Percentiles rank a stretch among this genome's conserved stretches.
phyloP scores from a whole-genome alignment of 2,888 invertebrate species.

The Folsomia manolachei region DNA sequence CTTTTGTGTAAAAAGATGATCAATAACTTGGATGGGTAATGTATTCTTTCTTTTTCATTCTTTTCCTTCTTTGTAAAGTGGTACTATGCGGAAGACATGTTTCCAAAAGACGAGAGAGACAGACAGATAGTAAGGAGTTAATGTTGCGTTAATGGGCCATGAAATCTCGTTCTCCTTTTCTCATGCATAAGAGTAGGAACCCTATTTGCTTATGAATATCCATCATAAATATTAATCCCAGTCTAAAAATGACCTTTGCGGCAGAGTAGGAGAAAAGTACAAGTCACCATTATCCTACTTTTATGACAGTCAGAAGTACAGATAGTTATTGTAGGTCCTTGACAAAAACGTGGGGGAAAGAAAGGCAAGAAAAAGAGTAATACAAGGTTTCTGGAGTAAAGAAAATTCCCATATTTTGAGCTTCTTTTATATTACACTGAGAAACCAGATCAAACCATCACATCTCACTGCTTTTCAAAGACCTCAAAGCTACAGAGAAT shows the following conservation, averaged over 20 bases:
- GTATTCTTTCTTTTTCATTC: not conserved
- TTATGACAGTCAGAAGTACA: not conserved
- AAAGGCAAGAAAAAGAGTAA: not conserved
- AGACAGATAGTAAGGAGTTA: conserved; percentile 17
- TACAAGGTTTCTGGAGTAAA: not conserved
- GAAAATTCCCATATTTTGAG: not conserved
- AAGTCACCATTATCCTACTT: not conserved
- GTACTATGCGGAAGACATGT: not conserved
- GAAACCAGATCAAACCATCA: not conserved
- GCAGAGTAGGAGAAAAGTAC: not conserved
- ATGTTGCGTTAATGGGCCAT: conserved; percentile 38
- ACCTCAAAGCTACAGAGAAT: not conserved
- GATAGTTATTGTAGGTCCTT: not conserved
- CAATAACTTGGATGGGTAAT: not conserved
- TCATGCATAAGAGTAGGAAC: conserved; percentile 9
- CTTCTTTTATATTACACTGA: not conserved
- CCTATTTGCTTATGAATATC: not conserved
- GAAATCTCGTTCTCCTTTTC: conserved; percentile 31
- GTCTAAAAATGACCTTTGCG: conserved; percentile 2
- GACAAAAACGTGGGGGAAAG: not conserved
- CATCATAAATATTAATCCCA: conserved; percentile 6
- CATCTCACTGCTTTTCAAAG: not conserved
- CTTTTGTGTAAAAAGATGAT: not conserved
- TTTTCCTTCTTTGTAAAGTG: not conserved
- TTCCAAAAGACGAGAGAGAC: conserved; percentile 20